Conservation (phyloP, 2,888 invertebrate species). For the Ectemnius continuus region DNA sequence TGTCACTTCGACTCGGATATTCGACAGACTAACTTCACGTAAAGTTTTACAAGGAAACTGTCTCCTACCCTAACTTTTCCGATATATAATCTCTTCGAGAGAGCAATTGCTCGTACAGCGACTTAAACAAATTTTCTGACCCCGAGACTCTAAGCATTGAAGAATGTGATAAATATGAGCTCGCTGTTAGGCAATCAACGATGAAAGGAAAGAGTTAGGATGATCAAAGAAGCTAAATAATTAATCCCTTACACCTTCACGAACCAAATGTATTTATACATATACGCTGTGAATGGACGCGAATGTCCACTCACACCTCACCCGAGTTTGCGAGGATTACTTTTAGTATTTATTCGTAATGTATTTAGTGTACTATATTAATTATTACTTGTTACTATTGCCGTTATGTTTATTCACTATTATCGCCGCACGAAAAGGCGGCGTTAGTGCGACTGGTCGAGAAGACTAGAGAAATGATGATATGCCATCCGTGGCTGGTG, state of each 20-base stretch:
- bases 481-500: slow-evolving; percentile 71
- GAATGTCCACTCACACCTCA: slow-evolving; percentile 52
- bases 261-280: slow-evolving; percentile 46
- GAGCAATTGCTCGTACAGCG: slow-evolving; percentile 6
- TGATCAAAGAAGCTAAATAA: slow-evolving; percentile 23
- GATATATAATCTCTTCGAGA: slow-evolving; percentile 20
- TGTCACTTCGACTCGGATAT: background rate
- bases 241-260: background rate
- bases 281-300: slow-evolving; percentile 36
- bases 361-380: slow-evolving; percentile 51
- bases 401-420: slow-evolving; percentile 48
- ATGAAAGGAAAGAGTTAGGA: slow-evolving; percentile 36
- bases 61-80: slow-evolving; percentile 24
- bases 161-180: slow-evolving; percentile 60
- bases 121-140: slow-evolving; percentile 14
- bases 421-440: slow-evolving; percentile 24
- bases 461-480: slow-evolving; percentile 49
- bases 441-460: slow-evolving; percentile 45
- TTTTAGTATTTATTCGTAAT: slow-evolving; percentile 64
- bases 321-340: slow-evolving; percentile 62
- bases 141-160: slow-evolving; percentile 41
- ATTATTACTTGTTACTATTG: slow-evolving; percentile 53
- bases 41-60: background rate
- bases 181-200: slow-evolving; percentile 42
- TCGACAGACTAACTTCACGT: background rate